phyloP scores from a whole-genome alignment of 2,113 vertebrate genomes.

The Siniperca knerii region DNA sequence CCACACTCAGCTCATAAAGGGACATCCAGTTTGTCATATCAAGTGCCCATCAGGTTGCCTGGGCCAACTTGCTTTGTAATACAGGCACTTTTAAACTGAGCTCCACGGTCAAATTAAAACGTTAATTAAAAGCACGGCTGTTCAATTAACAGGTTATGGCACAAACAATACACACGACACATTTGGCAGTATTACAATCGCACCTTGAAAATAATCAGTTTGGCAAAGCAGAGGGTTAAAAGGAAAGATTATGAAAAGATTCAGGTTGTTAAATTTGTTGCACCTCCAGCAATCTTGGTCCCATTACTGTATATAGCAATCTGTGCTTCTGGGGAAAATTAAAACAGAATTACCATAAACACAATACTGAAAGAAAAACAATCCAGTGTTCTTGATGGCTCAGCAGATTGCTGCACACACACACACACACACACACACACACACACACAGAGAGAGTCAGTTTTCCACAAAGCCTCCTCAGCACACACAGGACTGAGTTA shows the following conservation, averaged over 20 bases:
- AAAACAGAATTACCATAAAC: conserved; percentile 39
- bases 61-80: conserved; percentile 31
- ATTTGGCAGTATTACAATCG: neutral
- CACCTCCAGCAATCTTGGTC: conserved; percentile 17
- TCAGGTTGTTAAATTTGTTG: conserved; percentile 20
- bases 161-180: conserved; percentile 11
- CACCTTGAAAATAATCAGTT: neutral
- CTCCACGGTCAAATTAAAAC: conserved; percentile 41
- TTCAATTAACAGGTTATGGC: conserved; percentile 26
- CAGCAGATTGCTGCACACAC: conserved; percentile 10
- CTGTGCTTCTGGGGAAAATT: conserved; percentile 21
- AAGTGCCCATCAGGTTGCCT: conserved; percentile 25
- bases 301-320: conserved; percentile 8
- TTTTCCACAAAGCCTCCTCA: neutral
- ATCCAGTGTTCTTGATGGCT: conserved; percentile 20
- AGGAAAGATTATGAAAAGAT: conserved; percentile 15
- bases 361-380: conserved; percentile 29
- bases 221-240: conserved; percentile 14
- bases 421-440: neutral
- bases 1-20: conserved; percentile 30
- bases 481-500: neutral
- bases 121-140: conserved; percentile 46
- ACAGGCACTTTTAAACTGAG: conserved; percentile 18
- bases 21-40: conserved; percentile 34
- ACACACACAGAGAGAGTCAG: neutral